phyloP scores from a whole-genome alignment of 2,797 vertebrate genomes.

The Sylvia borin region DNA sequence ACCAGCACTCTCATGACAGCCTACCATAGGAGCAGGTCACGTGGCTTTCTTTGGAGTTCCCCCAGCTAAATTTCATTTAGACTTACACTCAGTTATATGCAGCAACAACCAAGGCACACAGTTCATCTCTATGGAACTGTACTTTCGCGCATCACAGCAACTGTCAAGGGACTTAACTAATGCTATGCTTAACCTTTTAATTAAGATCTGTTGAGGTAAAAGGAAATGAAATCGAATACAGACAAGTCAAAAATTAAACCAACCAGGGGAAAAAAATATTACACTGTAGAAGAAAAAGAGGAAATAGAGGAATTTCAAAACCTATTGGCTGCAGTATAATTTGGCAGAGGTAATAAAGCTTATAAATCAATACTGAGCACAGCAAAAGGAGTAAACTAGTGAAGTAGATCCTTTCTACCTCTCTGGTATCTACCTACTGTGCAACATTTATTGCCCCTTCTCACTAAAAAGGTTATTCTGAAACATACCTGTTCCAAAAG shows the following conservation, averaged over 20 bases:
- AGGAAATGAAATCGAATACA: not conserved
- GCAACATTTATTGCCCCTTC: not conserved
- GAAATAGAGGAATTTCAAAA: not conserved
- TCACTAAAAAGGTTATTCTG: not conserved
- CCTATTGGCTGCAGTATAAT: not conserved
- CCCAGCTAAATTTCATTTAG: not conserved
- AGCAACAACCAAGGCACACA: not conserved
- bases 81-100: not conserved
- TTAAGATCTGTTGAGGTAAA: not conserved
- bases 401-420: not conserved
- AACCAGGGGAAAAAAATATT: not conserved
- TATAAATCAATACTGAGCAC: not conserved
- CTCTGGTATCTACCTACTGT: not conserved
- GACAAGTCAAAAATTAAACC: not conserved
- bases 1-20: not conserved
- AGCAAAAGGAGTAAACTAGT: not conserved
- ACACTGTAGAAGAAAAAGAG: not conserved
- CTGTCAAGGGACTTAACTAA: not conserved
- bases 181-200: not conserved
- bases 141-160: not conserved
- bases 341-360: not conserved
- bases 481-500: constrained; percentile 86
- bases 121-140: not conserved
- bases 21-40: fast-evolving
- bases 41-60: not conserved